phyloP scores from a whole-genome alignment of 2,797 vertebrate species.

The Fringilla coelebs region DNA sequence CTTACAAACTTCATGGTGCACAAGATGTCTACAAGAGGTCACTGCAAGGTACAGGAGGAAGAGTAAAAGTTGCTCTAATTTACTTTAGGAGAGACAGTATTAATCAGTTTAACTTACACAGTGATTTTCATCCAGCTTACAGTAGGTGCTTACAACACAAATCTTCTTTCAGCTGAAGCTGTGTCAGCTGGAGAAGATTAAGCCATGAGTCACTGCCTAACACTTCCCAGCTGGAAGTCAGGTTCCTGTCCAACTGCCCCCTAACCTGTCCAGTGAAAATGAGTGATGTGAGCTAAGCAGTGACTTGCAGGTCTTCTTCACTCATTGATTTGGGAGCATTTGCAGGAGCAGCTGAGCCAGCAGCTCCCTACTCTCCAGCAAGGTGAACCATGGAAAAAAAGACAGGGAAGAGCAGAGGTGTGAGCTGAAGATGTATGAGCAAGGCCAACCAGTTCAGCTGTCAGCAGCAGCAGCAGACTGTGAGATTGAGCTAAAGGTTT shows the following conservation, averaged over 20 bases:
- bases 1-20: neutral
- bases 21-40: neutral
- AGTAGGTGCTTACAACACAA: neutral
- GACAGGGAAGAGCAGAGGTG: neutral
- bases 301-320: rapidly evolving
- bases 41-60: neutral
- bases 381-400: neutral
- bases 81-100: neutral
- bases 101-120: neutral
- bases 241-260: neutral
- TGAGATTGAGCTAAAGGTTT: neutral
- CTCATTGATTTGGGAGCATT: neutral
- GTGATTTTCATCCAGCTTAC: neutral
- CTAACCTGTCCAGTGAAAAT: neutral
- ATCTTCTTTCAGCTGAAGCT: neutral
- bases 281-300: neutral
- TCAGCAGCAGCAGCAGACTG: neutral
- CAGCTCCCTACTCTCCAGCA: neutral
- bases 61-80: neutral
- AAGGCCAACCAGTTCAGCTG: neutral
- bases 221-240: neutral
- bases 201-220: neutral
- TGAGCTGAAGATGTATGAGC: neutral
- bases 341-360: neutral
- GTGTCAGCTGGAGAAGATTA: neutral